Conservation (phyloP, 1,140 invertebrate species). For the Tetraneura akinire region DNA sequence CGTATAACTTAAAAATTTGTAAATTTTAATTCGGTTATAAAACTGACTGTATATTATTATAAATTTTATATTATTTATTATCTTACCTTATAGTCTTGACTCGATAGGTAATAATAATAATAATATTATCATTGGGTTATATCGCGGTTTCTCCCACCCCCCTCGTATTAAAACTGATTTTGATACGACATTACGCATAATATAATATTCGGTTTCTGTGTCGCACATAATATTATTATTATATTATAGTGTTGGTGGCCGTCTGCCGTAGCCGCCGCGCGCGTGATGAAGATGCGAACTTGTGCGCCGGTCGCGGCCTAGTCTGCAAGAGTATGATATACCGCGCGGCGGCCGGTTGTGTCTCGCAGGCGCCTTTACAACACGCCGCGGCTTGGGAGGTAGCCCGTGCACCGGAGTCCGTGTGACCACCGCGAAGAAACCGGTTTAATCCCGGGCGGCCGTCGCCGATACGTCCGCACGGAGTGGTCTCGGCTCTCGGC, state of each 20-base stretch:
- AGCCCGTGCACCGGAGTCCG: conserved; percentile 44
- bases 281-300: conserved; percentile 47
- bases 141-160: no score
- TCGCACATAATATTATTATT: no score
- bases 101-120: no score
- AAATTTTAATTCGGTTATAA: no score
- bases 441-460: conserved; percentile 42
- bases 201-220: background rate
- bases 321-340: background rate
- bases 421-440: conserved; percentile 51
- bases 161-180: no score
- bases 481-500: conserved; percentile 32
- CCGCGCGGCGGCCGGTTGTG: conserved; percentile 23
- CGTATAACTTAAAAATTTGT: no score
- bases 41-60: no score
- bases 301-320: background rate
- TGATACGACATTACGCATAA: no score
- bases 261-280: background rate
- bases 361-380: conserved; percentile 51
- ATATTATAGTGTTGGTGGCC: background rate
- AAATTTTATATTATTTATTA: no score
- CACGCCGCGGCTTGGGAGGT: conserved; percentile 50
- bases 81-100: no score
- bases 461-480: conserved; percentile 2
- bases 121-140: no score